Conservation (phyloP, 2,113 vertebrate genomes). For the Monarcha castaneiventris region DNA sequence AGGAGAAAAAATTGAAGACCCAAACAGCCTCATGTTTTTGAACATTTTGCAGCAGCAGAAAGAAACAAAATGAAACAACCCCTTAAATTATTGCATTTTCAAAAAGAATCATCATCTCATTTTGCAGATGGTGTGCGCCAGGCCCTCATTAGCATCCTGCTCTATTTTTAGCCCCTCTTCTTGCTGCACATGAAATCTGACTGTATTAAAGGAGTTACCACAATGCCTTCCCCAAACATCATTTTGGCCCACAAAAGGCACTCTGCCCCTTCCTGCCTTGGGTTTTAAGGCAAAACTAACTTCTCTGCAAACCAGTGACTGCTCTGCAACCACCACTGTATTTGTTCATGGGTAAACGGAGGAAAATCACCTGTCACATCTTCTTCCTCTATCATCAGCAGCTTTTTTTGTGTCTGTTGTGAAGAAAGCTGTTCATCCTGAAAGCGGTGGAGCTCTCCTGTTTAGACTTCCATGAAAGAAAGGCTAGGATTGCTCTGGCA, state of each 20-base stretch:
- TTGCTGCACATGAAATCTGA: not conserved
- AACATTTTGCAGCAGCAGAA: not conserved
- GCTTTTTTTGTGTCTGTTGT: not conserved
- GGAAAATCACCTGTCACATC: not conserved
- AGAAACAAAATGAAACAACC: constrained; percentile 4
- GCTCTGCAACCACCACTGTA: not conserved
- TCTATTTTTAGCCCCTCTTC: constrained; percentile 40
- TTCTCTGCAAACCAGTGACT: not conserved
- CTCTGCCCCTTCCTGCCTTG: not conserved
- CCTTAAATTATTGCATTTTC: constrained; percentile 25
- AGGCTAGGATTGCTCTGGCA: not conserved
- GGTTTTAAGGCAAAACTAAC: not conserved
- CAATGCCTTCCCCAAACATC: not conserved
- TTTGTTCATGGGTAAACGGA: not conserved
- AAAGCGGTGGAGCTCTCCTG: not conserved
- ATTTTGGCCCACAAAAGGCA: not conserved
- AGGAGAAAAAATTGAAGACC: not conserved
- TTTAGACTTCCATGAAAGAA: not conserved
- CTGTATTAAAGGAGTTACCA: not conserved
- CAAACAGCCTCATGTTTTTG: not conserved
- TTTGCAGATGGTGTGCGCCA: not conserved
- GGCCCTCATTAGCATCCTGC: constrained; percentile 14
- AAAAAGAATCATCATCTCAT: constrained; percentile 22
- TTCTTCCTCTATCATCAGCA: not conserved
- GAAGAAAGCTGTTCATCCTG: not conserved